phyloP scores from a whole-genome alignment of 2,113 vertebrate genomes.

The Amphiprion ocellaris region DNA sequence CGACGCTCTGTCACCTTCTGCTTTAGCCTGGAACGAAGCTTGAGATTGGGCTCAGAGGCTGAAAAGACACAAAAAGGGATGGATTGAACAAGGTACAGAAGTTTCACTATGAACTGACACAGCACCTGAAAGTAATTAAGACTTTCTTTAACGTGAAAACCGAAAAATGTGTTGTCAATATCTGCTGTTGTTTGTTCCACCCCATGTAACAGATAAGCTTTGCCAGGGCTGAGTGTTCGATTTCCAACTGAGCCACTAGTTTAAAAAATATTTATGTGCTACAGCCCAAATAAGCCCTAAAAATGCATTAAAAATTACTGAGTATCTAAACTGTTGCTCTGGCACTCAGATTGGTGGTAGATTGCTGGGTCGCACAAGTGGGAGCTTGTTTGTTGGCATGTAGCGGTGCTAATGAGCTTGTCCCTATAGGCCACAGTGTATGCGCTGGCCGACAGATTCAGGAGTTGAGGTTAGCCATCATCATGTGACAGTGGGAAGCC shows the following conservation, averaged over 20 bases:
- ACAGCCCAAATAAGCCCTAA: conserved; percentile 1
- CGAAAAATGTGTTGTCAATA: not conserved
- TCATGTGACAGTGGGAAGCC: conserved; percentile 47
- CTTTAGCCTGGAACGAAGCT: conserved; percentile 95
- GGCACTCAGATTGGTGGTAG: conserved; percentile 7
- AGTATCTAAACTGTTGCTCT: conserved; percentile 16
- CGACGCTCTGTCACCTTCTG: conserved; percentile 97
- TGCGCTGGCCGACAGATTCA: conserved; percentile 34
- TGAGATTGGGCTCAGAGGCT: conserved; percentile 98
- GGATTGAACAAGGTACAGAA: not conserved
- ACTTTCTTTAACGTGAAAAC: not conserved
- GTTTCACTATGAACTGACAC: not conserved
- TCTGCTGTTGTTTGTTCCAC: not conserved
- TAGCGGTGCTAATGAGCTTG: conserved; percentile 54
- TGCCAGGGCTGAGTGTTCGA: not conserved
- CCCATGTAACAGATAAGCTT: not conserved
- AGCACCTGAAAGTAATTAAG: not conserved
- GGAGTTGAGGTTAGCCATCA: conserved; percentile 45
- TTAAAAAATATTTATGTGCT: conserved; percentile 39
- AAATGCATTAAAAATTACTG: conserved; percentile 27
- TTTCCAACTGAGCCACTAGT: conserved; percentile 15
- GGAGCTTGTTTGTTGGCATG: conserved; percentile 43
- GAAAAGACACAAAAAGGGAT: conserved; percentile 18
- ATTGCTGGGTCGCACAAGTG: conserved; percentile 31
- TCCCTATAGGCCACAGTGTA: conserved; percentile 56